Percentiles rank a stretch among this genome's conserved stretches.
These are phyloP conservation scores for Terebella lapidaria DNA, from an alignment of 2,888 invertebrate species.

Conservation along the genomic window DNA sequence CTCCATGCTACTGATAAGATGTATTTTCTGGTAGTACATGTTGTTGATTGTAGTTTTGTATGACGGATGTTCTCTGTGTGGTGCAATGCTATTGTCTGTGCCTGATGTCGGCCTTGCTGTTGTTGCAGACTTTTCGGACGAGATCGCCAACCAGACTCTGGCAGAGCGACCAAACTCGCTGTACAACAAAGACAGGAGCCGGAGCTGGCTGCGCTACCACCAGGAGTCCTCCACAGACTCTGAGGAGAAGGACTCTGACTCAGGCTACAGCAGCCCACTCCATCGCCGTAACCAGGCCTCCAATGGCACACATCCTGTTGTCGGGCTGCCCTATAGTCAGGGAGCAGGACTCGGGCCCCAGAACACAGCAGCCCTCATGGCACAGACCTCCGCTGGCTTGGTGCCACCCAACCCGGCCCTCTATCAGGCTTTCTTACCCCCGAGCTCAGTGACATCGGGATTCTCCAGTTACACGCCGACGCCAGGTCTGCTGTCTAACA, in stretches of 20 bases:
- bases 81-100: background rate
- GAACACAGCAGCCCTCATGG: no score
- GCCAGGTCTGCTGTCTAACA: background rate
- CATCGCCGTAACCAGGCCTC: conserved; percentile 38
- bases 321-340: background rate
- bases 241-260: conserved; percentile 37
- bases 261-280: conserved; percentile 44
- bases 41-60: no score
- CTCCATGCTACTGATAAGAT: no score
- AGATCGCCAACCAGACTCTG: conserved; percentile 37
- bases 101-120: no score
- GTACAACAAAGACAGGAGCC: conserved; percentile 18
- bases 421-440: background rate
- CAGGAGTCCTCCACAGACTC: conserved; percentile 19
- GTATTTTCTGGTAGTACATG: no score
- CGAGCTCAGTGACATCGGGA: no score
- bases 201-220: conserved; percentile 11
- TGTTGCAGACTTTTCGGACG: conserved; percentile 41
- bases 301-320: conserved; percentile 28
- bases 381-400: no score
- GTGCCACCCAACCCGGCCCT: background rate
- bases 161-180: conserved; percentile 39
- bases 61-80: no score
- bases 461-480: background rate
- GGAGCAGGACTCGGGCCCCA: background rate